Percentiles rank a stretch among this genome's conserved stretches.
Conservation (phyloP, 2,797 vertebrate species). For the Erithacus rubecula region DNA sequence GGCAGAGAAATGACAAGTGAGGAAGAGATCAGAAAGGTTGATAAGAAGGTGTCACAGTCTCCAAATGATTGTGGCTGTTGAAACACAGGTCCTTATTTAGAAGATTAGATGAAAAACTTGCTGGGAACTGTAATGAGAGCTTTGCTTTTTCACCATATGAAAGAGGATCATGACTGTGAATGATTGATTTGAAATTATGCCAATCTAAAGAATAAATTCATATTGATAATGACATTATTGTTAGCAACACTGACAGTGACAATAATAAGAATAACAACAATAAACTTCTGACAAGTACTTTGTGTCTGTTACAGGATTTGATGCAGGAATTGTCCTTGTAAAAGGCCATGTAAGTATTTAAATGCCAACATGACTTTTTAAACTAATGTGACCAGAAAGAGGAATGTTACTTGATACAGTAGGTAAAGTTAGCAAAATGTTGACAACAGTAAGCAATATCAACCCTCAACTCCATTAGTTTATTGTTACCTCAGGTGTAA, state of each 20-base stretch:
- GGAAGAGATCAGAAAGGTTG: background rate
- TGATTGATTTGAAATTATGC: background rate
- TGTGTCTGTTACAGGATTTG: background rate
- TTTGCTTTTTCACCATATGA: background rate
- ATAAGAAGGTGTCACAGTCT: background rate
- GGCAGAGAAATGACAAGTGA: background rate
- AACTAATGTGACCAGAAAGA: background rate
- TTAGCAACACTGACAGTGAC: background rate
- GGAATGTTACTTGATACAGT: background rate
- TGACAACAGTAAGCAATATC: background rate
- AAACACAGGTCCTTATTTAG: background rate
- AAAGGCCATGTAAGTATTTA: background rate
- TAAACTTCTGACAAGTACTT: background rate
- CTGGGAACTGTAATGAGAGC: background rate
- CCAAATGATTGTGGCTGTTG: background rate
- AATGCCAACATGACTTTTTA: background rate
- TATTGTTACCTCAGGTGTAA: background rate
- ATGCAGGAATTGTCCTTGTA: background rate
- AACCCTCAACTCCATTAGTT: background rate
- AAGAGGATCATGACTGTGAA: background rate
- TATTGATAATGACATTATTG: background rate
- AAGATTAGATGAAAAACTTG: background rate
- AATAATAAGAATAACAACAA: background rate
- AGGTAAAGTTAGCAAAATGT: background rate
- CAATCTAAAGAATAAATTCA: background rate